Evolutionary conservation across 1,140 invertebrate species (phyloP).

Genomic region (Tetragnatha versicolor): DNA sequence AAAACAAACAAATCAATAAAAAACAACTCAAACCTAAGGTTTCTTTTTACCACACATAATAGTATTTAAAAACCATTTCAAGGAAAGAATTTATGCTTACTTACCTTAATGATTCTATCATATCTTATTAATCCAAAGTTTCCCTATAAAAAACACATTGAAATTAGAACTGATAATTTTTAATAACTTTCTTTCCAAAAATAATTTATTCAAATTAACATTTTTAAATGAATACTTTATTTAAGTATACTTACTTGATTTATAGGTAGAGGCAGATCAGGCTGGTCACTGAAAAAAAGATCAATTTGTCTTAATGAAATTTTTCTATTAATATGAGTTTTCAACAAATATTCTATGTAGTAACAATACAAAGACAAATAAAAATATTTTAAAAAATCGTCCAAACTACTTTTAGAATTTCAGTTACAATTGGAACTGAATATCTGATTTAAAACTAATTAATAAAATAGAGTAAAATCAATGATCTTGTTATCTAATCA

Average conservation of each 20-base stretch:
- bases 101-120: constrained; percentile 46
- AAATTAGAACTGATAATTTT: not conserved
- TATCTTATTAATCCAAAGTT: constrained; percentile 39
- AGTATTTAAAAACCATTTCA: not conserved
- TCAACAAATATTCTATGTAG: too few relatives aligned
- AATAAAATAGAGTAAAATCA: too few relatives aligned
- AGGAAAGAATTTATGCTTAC: not conserved
- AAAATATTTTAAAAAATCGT: too few relatives aligned
- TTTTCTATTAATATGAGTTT: too few relatives aligned
- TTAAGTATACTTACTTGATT: constrained; percentile 44
- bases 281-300: constrained; percentile 32
- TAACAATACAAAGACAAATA: too few relatives aligned
- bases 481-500: too few relatives aligned
- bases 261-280: constrained; percentile 41
- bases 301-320: not conserved
- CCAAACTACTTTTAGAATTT: too few relatives aligned
- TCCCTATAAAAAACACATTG: constrained; percentile 6
- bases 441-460: too few relatives aligned
- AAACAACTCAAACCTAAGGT: not conserved
- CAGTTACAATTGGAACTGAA: too few relatives aligned
- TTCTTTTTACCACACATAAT: not conserved
- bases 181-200: not conserved
- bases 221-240: not conserved
- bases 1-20: not conserved
- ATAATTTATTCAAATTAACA: not conserved